Base-by-base conservation (phyloP, 2,888 invertebrate species). In the Epinotia brunnichana region DNA sequence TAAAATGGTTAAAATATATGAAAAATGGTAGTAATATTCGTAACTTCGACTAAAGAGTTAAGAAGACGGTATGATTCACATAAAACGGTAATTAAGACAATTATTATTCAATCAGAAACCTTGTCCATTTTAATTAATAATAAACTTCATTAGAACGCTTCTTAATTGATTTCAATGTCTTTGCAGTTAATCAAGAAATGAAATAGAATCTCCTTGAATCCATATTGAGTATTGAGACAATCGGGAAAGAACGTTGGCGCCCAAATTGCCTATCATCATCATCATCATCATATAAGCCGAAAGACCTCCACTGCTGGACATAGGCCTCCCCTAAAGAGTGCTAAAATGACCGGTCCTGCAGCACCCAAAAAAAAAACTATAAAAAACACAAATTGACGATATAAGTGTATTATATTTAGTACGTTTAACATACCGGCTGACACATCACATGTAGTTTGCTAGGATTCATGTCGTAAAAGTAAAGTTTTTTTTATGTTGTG, bases 131-230 rank as follows among this genome's bases (percentile, higher is more conserved):
- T 70, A 70, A 70, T 70, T 59, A 64, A 70, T 41, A 70, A 21
- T 48, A 21, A 35, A 24, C 21, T 64, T 53, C 51, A 51, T 53
- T 64, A 41, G 64, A 39, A 35, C 54, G 24, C n/a, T 54, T 10
- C 69, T 53, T 69, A 35, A 69, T 61, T 53, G 35, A 35, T 56
- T 62, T 17, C 62, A 56, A 66, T 66, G 39, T 64, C 51, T 70
- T 60, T 51, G 41, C 57, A 59, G 24, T 53, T 60, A 64, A 70
- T 70, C 51, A 70, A 59, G 59, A 51, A 64, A 60, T 59, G 59
- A 66, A 66, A 70, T 39, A 17, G 59, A 66, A 70, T 57, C 64
- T 59, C 29, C 48, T 44, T 29, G 70, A 70, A 70, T 63, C 63
- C 70, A 11, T 70, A 70, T 19, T 41, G 7, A 54, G 24, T 35